A percentile compares a stretch with the other conserved stretches of the same genome.
phyloP scores from a whole-genome alignment of 2,113 vertebrate genomes.

The Calonectris borealis region DNA sequence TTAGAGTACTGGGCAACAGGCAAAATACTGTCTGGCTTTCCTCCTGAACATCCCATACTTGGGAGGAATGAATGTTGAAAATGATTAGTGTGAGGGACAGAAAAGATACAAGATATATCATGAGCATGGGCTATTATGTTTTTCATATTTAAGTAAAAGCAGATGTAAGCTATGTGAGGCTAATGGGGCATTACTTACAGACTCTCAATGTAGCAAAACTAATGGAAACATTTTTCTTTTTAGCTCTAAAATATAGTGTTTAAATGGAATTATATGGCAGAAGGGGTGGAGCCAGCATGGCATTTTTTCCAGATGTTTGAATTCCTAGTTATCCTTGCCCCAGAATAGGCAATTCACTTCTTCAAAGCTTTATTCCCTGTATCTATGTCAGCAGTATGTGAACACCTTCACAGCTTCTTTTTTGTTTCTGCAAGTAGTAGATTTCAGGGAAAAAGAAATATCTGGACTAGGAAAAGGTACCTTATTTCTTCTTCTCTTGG shows the following conservation, averaged over 20 bases:
- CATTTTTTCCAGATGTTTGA: constrained; percentile 15
- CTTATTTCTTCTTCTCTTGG: neutral
- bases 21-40: neutral
- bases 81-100: neutral
- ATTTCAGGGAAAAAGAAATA: neutral
- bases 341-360: neutral
- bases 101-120: neutral
- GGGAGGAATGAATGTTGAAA: neutral
- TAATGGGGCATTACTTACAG: constrained; percentile 43
- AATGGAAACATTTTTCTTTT: constrained; percentile 46
- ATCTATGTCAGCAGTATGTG: neutral
- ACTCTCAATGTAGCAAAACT: constrained; percentile 34
- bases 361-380: neutral
- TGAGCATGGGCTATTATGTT: neutral
- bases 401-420: neutral
- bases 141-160: constrained; percentile 52
- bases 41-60: neutral
- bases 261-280: constrained; percentile 1
- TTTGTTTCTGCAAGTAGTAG: neutral
- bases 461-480: neutral
- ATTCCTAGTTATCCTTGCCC: neutral
- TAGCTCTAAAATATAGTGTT: constrained; percentile 16
- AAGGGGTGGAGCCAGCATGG: neutral
- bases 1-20: neutral
- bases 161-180: constrained; percentile 26